These are phyloP conservation scores for Neuroterus valhalla DNA, from an alignment of 1,140 invertebrate genomes.

Conservation along the genomic window DNA sequence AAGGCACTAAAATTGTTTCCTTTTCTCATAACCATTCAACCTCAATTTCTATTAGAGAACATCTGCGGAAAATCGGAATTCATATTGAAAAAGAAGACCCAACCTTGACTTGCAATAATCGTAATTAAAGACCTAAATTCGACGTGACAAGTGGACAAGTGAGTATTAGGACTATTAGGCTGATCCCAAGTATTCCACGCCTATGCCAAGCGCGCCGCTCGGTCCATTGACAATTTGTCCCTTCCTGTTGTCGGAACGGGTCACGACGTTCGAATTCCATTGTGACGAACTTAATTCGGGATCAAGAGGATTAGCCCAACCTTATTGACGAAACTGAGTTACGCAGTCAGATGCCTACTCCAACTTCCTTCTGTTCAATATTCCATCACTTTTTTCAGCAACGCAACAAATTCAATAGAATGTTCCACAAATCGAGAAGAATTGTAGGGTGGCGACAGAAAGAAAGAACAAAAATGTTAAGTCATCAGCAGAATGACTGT, in stretches of 20 bases:
- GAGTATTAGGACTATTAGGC: too few relatives aligned
- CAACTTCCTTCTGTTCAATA: not conserved
- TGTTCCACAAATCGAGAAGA: not conserved
- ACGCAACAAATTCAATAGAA: not conserved
- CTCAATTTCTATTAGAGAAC: too few relatives aligned
- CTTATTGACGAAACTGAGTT: constrained; percentile 12
- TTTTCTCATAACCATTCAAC: too few relatives aligned
- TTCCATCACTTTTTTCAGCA: not conserved
- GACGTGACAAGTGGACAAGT: not conserved
- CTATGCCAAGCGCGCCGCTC: constrained; percentile 16
- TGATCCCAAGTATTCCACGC: constrained; percentile 14
- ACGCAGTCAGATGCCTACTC: constrained; percentile 1
- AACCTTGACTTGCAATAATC: too few relatives aligned
- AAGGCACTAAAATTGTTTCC: too few relatives aligned
- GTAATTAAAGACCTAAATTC: not conserved
- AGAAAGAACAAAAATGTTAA: too few relatives aligned
- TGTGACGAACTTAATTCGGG: constrained; percentile 25
- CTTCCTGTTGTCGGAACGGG: constrained; percentile 26
- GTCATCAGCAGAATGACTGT: too few relatives aligned
- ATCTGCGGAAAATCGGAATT: too few relatives aligned
- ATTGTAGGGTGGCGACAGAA: not conserved
- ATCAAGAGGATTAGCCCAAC: constrained; percentile 23
- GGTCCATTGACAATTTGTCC: constrained; percentile 25
- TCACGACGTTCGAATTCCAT: constrained; percentile 18
- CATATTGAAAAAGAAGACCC: too few relatives aligned